phyloP scores from a whole-genome alignment of 2,113 vertebrate genomes.

The Zapus hudsonius region DNA sequence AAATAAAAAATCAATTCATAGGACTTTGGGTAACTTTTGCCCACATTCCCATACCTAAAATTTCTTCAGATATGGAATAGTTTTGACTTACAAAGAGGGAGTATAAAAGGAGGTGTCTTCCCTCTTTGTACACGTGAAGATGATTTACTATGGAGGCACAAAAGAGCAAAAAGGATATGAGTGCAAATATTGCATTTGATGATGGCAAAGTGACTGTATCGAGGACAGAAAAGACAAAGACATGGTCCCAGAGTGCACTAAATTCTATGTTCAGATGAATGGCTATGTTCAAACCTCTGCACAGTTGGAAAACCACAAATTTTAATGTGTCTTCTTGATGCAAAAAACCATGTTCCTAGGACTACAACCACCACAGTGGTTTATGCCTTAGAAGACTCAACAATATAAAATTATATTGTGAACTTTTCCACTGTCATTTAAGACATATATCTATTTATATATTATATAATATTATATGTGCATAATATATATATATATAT shows the following conservation, averaged over 20 bases:
- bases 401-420: not conserved
- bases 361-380: not conserved
- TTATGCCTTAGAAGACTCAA: too few species aligned
- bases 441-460: too few species aligned
- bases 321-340: not conserved
- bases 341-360: not conserved
- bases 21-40: not conserved
- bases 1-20: not conserved
- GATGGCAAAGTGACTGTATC: not conserved
- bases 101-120: not conserved
- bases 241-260: fast-evolving
- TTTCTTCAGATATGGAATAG: not conserved
- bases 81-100: not conserved
- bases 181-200: not conserved
- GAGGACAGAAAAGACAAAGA: not conserved
- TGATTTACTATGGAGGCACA: not conserved
- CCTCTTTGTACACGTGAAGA: not conserved
- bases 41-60: not conserved
- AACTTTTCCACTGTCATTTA: not conserved
- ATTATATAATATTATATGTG: too few species aligned
- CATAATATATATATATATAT: too few species aligned
- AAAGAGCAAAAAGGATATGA: too few species aligned
- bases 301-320: not conserved
- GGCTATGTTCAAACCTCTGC: not conserved
- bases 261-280: not conserved